Conservation (phyloP, 2,797 vertebrate species). For the Eupleurogrammus muticus region DNA sequence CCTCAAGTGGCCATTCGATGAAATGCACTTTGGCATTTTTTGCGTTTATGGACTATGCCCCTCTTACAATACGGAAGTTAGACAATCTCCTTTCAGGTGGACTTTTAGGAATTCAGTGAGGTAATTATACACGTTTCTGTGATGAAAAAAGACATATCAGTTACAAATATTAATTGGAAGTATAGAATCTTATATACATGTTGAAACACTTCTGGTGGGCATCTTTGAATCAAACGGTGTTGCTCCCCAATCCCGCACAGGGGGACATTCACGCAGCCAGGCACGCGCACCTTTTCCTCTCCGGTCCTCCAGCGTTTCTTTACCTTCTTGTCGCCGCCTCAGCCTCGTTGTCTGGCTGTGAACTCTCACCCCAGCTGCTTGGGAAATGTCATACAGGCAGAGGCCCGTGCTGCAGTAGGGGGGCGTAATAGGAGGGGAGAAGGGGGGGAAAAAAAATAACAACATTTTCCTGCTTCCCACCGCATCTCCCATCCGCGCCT, state of each 20-base stretch:
- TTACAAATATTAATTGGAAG: too few relatives aligned
- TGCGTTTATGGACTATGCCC: too few relatives aligned
- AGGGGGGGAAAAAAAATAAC: constrained; percentile 62
- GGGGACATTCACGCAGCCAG: constrained; percentile 19
- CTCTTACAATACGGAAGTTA: too few relatives aligned
- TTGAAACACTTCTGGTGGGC: too few relatives aligned
- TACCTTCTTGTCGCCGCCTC: constrained; percentile 85
- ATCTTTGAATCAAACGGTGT: not conserved
- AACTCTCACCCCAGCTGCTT: constrained; percentile 88
- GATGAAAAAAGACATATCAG: too few relatives aligned
- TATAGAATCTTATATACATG: too few relatives aligned
- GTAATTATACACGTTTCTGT: too few relatives aligned
- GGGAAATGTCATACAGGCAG: constrained; percentile 89
- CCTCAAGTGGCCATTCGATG: too few relatives aligned
- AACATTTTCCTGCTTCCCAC: constrained; percentile 73
- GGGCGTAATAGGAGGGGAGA: constrained; percentile 75
- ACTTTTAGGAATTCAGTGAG: too few relatives aligned
- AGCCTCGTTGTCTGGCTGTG: constrained; percentile 87
- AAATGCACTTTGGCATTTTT: too few relatives aligned
- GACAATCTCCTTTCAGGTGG: too few relatives aligned
- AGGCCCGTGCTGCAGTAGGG: constrained; percentile 89
- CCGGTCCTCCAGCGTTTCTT: constrained; percentile 84
- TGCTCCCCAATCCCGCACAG: not conserved
- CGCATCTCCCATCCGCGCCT: constrained; percentile 67
- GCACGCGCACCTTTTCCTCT: constrained; percentile 75